Evolutionary conservation across 1,140 invertebrate species (phyloP).

Genomic region (Neuroterus valhalla): DNA sequence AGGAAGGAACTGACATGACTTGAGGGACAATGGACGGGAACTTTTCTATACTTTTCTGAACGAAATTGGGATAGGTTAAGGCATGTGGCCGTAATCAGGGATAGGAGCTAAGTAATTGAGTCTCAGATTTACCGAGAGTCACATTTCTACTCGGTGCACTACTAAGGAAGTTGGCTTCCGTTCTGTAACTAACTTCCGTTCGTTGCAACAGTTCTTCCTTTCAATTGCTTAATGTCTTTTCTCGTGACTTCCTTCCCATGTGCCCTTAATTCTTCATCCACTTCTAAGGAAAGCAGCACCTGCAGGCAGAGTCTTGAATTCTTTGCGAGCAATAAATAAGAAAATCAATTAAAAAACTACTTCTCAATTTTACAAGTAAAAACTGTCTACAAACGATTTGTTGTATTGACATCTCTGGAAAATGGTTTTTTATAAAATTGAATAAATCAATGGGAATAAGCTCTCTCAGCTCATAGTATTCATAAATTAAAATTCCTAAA

Average conservation of each 20-base stretch:
- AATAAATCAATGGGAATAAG: too few species aligned
- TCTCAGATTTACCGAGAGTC: neutral
- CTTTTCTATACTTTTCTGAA: neutral
- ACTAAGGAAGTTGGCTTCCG: conserved; percentile 3
- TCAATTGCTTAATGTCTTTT: neutral
- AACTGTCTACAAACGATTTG: too few species aligned
- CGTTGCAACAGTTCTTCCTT: neutral
- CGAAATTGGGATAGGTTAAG: conserved; percentile 12
- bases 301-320: too few species aligned
- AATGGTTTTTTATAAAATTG: too few species aligned
- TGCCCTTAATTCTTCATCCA: neutral
- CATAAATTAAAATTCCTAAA: too few species aligned
- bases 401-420: too few species aligned
- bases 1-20: neutral
- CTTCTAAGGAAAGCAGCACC: neutral
- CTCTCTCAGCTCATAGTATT: too few species aligned
- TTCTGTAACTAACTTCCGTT: conserved; percentile 27
- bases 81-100: conserved; percentile 3
- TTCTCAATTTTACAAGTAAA: too few species aligned
- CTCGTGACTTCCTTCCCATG: neutral
- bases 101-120: neutral
- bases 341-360: too few species aligned
- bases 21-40: neutral
- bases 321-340: too few species aligned
- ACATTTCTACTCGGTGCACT: conserved; percentile 15